Evolutionary conservation across 37 sponge, comb jelly and placozoan species (phyloP), one percentile per base, ranked within the genome.

Genomic region (Theonella swinhoei): DNA sequence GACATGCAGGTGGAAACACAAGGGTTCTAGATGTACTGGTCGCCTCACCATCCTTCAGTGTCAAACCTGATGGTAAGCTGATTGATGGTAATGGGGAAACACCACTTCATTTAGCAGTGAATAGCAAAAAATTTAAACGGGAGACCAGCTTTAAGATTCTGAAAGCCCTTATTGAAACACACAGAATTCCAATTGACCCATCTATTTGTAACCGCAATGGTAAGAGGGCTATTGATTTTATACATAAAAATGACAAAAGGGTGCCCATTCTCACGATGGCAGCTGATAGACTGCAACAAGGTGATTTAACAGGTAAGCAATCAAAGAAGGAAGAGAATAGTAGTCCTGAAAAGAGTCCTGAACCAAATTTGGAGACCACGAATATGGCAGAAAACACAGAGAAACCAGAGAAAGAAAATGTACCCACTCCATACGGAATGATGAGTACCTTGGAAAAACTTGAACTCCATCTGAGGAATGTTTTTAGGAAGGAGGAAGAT

Each of bases 51-150:
- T 64, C 59, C 36, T 81, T 43, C 40, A 35, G 36, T 20, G 9
- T 68, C 22, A 33, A 62, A 74, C 32, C 14, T 22, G 11, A 47
- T 70, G 66, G 30, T 19, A 66, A 69, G 31, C 33, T 76, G 2
- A 37, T 80, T 8, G 78, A 90, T 36, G 78, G 75, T 14, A 80
- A 90, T 38, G 64, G 69, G 0, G 65, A 85, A 40, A 80, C 72
- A n/a, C 90, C 86, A 26, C 62, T 85, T 26, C 90, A 90, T 59
- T 0, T 75, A 17, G 90, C 80, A 28, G 70, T 85, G 42, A 90
- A 77, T 23, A 72, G 79, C 40, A n/a, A n/a, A n/a, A n/a, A n/a
- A n/a, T 42, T 9, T 36, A 90, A 68, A 36, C 67, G 43, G 74
- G 77, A 78, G 3, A 17, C 39, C 63, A 85, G 77, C 43, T 2